These are phyloP conservation scores for Cherax quadricarinatus DNA, from an alignment of 1,140 invertebrate genomes.

Conservation along the genomic window DNA sequence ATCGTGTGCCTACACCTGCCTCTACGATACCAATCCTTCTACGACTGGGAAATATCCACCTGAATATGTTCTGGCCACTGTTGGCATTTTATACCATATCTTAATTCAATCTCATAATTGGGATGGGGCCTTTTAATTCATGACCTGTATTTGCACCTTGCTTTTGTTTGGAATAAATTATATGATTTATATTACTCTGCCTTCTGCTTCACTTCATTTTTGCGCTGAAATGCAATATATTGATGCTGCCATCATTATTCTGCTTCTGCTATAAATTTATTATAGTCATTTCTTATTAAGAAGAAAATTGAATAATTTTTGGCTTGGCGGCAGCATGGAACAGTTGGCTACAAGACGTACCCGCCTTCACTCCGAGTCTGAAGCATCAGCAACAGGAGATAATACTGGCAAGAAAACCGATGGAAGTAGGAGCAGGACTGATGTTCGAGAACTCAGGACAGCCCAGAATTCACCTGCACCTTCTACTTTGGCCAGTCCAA, in stretches of 20 bases:
- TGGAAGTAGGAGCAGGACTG: conserved; percentile 41
- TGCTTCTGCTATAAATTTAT: conserved; percentile 36
- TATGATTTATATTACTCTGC: background rate
- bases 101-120: conserved; percentile 6
- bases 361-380: conserved; percentile 68
- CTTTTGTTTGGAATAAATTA: conserved; percentile 8
- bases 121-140: background rate
- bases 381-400: conserved; percentile 25
- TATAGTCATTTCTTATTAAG: conserved; percentile 63
- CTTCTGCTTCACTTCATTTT: background rate
- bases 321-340: conserved; percentile 74
- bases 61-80: conserved; percentile 27
- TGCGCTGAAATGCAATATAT: conserved; percentile 2
- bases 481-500: conserved; percentile 63
- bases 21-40: conserved; percentile 37
- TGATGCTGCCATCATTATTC: conserved; percentile 26
- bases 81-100: conserved; percentile 13
- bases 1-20: conserved; percentile 32
- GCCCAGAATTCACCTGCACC: conserved; percentile 59
- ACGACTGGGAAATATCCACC: conserved; percentile 24
- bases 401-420: conserved; percentile 8
- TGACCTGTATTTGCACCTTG: background rate
- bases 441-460: conserved; percentile 37
- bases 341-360: conserved; percentile 58
- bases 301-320: conserved; percentile 67